Evolutionary conservation across 2,888 invertebrate species (phyloP), one percentile per base, ranked within the genome.

Genomic region (Bhutanitis thaidina): DNA sequence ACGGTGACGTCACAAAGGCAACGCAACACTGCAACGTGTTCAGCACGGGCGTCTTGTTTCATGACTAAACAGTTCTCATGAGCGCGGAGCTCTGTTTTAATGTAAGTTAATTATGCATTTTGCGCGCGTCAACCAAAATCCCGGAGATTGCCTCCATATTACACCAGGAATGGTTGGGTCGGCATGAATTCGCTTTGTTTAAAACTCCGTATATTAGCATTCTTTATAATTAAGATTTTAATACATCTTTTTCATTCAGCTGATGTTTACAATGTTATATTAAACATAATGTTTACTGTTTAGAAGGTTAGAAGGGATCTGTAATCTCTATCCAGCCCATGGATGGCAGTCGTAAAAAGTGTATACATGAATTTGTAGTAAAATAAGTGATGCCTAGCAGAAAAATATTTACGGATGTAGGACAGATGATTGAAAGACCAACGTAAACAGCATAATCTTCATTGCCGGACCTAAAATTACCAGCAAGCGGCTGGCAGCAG

Each of bases 91-190:
- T 45, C 46, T 46, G 43, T 38, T 46, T 46, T 52, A 52, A 52
- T 52, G 43, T 75, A 77, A 74, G 78, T 82, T 84, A 84, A 84
- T 84, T 85, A 82, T 83, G 77, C 76, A 78, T 80, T 82, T 79
- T 64, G 72, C 71, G 72, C 74, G 77, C 78, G 80, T 76, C 67
- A 77, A 79, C 74, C 78, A 77, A 79, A 63, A 69, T 60, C 56
- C 67, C 62, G 61, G 69, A 74, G 74, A 78, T 78, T 72, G 71
- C 64, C 56, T 62, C 54, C 64, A 61, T 65, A 62, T 61, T 61
- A 58, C 54, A 53, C 57, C 49, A 46, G 49, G 56, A 59, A 60
- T 47, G 56, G 53, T 16, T 12, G 15, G 9, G 15, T 36, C 10
- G 49, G 25, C 8, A 56, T 61, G 71, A 73, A 74, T 77, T 49